Evolutionary conservation across 2,113 vertebrate species (phyloP), one percentile per base, ranked within the genome.

Genomic region (Laticauda colubrina): DNA sequence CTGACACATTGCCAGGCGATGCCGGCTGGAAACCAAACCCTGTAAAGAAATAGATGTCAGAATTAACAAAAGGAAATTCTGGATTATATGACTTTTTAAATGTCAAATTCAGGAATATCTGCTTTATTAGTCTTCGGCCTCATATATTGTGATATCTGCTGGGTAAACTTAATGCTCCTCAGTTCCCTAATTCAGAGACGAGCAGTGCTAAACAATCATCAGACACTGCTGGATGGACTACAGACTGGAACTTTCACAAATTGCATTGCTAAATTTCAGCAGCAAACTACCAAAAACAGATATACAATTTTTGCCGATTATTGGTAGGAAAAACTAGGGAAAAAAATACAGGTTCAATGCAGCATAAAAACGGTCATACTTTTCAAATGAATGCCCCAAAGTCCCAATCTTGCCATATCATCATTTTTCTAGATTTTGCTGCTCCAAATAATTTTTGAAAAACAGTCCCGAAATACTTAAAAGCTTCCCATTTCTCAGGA

Each of bases 1-100:
- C 94, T 99, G 99, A 96, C 99, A 99, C 99, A 99, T 99, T 97
- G 98, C 98, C 95, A 99, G 97, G 45, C 99, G 99, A 95, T 99
- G 99, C 96, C 98, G 97, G 97, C 99, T 99, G 0, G 99, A 98
- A 91, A 99, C 99, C 5, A 99, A 98, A 61, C 99, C 99, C 99
- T 99, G 97, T 86, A 92, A 57, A 87, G 92, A 21, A 88, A 92
- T 12, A 91, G 23, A 88, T 18, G 26, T 91, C 59, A 93, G 53
- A 92, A 51, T 2, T 12, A 18, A 59, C 5, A 12, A 34, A n/a
- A 45, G 18, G 34, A 45, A 5, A 51, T 85, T 85, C 24, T 12
- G 26, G 1, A 26, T 18, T 45, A 12, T 10, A 34, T 26, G 86
- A n/a, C 26, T 54, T 81, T 20, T 24, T 39, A 8, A 59, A 85